Conservation (phyloP, 2,113 vertebrate genomes). For the Campylomormyrus tamandua region DNA sequence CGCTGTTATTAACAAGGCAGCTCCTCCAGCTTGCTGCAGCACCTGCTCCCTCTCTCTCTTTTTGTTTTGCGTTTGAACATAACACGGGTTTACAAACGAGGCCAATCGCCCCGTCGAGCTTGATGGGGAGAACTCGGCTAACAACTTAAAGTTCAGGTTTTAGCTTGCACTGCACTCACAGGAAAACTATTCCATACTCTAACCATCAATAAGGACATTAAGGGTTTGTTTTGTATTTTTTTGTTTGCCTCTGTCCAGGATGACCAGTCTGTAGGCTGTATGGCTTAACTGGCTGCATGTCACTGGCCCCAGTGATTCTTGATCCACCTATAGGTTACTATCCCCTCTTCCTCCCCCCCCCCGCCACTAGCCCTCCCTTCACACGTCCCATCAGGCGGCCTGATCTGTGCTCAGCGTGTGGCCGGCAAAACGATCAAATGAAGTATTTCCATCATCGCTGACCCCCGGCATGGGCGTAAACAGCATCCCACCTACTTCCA, state of each 20-base stretch:
- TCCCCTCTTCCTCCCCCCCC: background rate
- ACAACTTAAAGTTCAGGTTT: too few species aligned
- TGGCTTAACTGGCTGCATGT: background rate
- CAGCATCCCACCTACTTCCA: background rate
- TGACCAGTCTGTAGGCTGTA: background rate
- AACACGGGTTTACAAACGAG: too few species aligned
- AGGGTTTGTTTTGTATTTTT: background rate
- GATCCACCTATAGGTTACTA: background rate
- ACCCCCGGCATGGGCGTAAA: background rate
- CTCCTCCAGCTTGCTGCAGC: background rate
- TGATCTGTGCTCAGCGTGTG: background rate
- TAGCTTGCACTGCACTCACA: too few species aligned
- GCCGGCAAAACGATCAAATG: background rate
- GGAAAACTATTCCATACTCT: too few species aligned
- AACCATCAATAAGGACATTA: background rate
- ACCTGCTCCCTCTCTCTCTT: background rate
- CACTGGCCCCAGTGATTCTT: background rate
- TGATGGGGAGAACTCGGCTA: too few species aligned
- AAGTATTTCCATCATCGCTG: background rate
- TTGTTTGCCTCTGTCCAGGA: background rate
- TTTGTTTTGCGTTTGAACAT: background rate
- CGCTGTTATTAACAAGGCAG: background rate
- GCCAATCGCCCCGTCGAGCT: too few species aligned
- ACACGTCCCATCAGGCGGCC: background rate
- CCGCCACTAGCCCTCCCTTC: background rate